Percentiles rank a stretch among this genome's conserved stretches.
Evolutionary conservation across 1,140 invertebrate species (phyloP).

Genomic region (Papilio helenus): DNA sequence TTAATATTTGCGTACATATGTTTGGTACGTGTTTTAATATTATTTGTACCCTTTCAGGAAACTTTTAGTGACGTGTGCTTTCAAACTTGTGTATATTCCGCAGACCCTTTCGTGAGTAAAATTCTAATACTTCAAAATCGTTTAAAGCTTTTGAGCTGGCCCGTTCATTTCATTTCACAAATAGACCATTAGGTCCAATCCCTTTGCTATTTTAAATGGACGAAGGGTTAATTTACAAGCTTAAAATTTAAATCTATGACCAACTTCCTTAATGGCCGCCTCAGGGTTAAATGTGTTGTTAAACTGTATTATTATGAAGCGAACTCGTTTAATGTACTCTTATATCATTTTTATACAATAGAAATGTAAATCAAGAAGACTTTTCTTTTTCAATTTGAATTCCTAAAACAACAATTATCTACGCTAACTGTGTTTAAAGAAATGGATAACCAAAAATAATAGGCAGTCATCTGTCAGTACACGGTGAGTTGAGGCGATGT

Average conservation of each 20-base stretch:
- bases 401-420: background rate
- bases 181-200: constrained; percentile 82
- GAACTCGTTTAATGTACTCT: constrained; percentile 58
- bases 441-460: background rate
- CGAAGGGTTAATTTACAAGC: constrained; percentile 82
- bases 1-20: constrained; percentile 31
- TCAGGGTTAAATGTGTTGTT: constrained; percentile 78
- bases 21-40: constrained; percentile 28
- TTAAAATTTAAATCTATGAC: constrained; percentile 82
- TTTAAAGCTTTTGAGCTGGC: constrained; percentile 76
- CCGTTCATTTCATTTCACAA: constrained; percentile 80
- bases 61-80: constrained; percentile 38
- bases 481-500: too few species aligned
- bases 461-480: background rate
- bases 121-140: constrained; percentile 78
- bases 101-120: constrained; percentile 54
- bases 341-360: constrained; percentile 31
- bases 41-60: constrained; percentile 33
- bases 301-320: constrained; percentile 74
- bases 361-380: background rate
- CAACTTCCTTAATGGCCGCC: constrained; percentile 77
- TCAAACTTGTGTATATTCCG: constrained; percentile 31
- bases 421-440: background rate
- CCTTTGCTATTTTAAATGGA: constrained; percentile 82
- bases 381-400: background rate